Evolutionary conservation across 2,888 invertebrate genomes (phyloP), one percentile per base, ranked within the genome.

Genomic region (Vannuccia rotundouncinata): DNA sequence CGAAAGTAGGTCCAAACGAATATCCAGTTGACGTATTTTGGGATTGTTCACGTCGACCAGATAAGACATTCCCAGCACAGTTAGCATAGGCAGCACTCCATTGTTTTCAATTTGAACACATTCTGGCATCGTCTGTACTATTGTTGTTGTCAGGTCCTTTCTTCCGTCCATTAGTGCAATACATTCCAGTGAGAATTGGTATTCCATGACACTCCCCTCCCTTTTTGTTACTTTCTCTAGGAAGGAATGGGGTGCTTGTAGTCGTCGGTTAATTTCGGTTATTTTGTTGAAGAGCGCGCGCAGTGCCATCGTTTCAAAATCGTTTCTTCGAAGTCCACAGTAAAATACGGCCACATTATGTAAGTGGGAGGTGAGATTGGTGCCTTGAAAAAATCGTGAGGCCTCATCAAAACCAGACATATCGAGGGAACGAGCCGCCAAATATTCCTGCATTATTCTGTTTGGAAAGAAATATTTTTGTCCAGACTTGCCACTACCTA

Each of bases 1-100:
- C 31, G 83, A 84, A 29, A 84, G 82, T 27, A 83, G 84, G n/a
- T 84, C 83, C 10, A 86, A 83, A 25, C 83, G 83, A 1, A 86
- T 81, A 29, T 85, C 85, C 5, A 86, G 29, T 75, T 85, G 84
- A 0, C 82, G 76, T 0, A 86, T 77, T n/a, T 80, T 80, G 31
- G 83, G 83, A 10, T 78, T 80, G 79, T 74, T 81, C 17, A 80
- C 30, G 29, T 66, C 60, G 27, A 82, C 76, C 10, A 82, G n/a
- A 28, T 80, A 80, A n/a, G 80, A 28, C 17, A 80, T 30, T 10
- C 80, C 80, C 13, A 31, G 78, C 2, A 80, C 25, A 59, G 80
- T 80, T 25, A 80, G 25, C 31, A 79, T 79, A 28, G 80, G 80
- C 1, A 80, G 31, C 17, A 31, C 79, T 25, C 80, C 79, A 5